Base-by-base conservation (phyloP, 2,113 vertebrate genomes). In the Melozone crissalis region DNA sequence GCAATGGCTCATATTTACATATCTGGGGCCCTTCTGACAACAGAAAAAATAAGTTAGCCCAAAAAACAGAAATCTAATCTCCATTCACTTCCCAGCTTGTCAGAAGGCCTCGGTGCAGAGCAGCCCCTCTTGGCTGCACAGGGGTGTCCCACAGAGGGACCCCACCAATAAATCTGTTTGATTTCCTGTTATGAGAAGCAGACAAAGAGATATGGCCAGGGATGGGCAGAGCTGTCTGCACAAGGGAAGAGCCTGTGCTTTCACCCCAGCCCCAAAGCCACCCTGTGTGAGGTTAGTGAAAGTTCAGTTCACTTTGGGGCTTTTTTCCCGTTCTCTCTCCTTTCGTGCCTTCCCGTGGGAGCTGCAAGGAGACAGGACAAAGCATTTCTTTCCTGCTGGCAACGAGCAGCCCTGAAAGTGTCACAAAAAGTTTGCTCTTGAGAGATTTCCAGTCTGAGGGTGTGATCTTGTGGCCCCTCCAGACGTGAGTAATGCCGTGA, bases 121-220 rank as follows among this genome's bases (percentile, higher is more conserved):
- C 95, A 86, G 93, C 91, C 63, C 4, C 87, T 5, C 74, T 94
- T 90, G 89, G 94, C 95, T 95, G 61, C 68, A n/a, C 81, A 10
- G 90, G 95, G 95, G 95, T 87, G 94, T 93, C 85, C 77, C 63
- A 69, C 46, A 13, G 54, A 88, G 84, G 82, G 88, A 94, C 87
- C 91, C 31, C 10, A 86, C 91, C 91, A 74, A 96, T 95, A 94
- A 96, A 97, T 96, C 96, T 97, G 95, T 68, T 74, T 80, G 85
- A 94, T 95, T 97, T 97, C 97, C 97, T 97, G 96, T 95, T 95
- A 87, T 84, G 96, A 97, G 96, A 92, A 90, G 94, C 79, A 81
- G 89, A 93, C 95, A 85, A 80, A 93, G 90, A 89, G 93, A 90
- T 81, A 78, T 2, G 47, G 74, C 39, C 21, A 71, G 47, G 91